Conservation (phyloP, 2,113 vertebrate genomes). For the Dunckerocampus dactyliophorus region DNA sequence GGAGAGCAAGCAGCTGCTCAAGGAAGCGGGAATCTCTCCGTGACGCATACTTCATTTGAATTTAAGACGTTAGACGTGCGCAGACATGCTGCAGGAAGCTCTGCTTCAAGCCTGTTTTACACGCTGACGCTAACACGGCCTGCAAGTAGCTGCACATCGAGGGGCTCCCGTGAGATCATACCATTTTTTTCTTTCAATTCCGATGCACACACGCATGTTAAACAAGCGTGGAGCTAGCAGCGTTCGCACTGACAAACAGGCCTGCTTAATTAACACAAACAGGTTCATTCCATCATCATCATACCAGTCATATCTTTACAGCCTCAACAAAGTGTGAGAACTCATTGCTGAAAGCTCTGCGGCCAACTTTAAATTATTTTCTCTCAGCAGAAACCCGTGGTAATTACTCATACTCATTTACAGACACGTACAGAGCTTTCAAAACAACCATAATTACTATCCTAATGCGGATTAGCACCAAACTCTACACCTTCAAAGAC, state of each 20-base stretch:
- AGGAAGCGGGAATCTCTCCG: not conserved
- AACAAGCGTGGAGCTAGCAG: not conserved
- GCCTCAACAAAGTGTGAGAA: slow-evolving; percentile 24
- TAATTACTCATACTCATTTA: not conserved
- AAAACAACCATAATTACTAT: not conserved
- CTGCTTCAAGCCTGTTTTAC: no score
- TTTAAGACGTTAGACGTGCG: slow-evolving; percentile 50
- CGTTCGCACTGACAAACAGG: not conserved
- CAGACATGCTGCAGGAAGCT: slow-evolving; percentile 42
- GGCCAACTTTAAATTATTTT: not conserved
- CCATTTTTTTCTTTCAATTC: no score
- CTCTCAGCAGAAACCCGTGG: slow-evolving; percentile 4
- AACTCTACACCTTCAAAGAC: not conserved
- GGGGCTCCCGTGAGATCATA: slow-evolving; percentile 6
- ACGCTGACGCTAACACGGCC: slow-evolving; percentile 46
- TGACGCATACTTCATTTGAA: slow-evolving; percentile 34
- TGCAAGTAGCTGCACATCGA: slow-evolving; percentile 65
- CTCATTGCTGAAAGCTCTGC: slow-evolving; percentile 1
- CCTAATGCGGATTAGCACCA: not conserved
- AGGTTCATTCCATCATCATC: slow-evolving; percentile 27
- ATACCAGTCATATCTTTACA: slow-evolving; percentile 35
- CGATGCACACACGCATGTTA: not conserved
- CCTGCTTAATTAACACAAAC: slow-evolving; percentile 37
- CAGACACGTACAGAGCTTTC: no score
- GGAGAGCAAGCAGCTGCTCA: no score